Percentiles rank a stretch among this genome's conserved stretches.
Evolutionary conservation across 2,113 vertebrate genomes (phyloP).

Genomic region (Xiphorhynchus elegans): DNA sequence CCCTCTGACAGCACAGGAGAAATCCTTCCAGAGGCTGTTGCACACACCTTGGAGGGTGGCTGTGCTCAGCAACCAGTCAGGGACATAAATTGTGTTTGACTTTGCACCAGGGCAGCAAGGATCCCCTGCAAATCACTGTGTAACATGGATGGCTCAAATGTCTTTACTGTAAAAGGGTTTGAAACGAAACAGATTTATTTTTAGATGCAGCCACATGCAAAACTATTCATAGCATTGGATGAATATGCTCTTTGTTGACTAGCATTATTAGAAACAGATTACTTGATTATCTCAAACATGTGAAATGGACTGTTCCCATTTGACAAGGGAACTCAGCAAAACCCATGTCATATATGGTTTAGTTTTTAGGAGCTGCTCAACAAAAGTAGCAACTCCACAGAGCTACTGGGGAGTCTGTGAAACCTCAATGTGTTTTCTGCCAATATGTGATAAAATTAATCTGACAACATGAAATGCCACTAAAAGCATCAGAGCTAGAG

Average conservation of each 20-base stretch:
- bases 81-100: neutral
- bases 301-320: neutral
- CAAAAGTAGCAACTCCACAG: neutral
- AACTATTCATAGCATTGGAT: neutral
- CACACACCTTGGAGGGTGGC: neutral
- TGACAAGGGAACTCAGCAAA: neutral
- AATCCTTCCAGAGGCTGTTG: neutral
- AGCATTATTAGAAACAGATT: conserved; percentile 39
- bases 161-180: conserved; percentile 26
- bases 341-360: neutral
- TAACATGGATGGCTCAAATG: neutral
- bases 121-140: neutral
- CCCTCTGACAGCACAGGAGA: neutral
- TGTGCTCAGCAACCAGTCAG: neutral
- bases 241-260: neutral
- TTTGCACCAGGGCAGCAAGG: neutral
- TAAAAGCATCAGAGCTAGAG: neutral
- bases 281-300: neutral
- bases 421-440: neutral
- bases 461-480: neutral
- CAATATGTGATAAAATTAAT: neutral
- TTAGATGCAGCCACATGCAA: neutral
- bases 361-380: neutral
- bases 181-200: conserved; percentile 29
- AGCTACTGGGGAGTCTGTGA: neutral